Evolutionary conservation across 1,140 invertebrate species (phyloP), one percentile per base, ranked within the genome.

Genomic region (Sminthurinus signatus): DNA sequence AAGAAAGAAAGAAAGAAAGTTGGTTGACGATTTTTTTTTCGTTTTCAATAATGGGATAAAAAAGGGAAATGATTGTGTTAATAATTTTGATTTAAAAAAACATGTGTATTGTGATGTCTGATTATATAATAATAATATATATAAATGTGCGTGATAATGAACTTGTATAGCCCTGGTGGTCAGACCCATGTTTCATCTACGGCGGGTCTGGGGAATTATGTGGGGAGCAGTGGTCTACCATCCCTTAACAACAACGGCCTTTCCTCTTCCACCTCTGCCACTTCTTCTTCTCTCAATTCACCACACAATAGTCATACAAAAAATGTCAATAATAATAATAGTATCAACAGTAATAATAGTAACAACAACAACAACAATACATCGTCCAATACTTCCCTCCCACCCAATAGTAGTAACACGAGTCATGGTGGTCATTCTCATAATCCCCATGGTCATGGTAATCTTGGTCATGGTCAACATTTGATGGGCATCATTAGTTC

Each of bases 401-500:
- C 54, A 2, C 32, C 44, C 25, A 59, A 25, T 27, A 42, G 46
- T 44, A 48, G 43, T 48, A 48, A 48, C 32, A 32, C 61, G 25
- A 56, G 17, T 43, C 42, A 39, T 43, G 60, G 21, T 17, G 31
- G 19, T 29, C 42, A 48, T 32, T 31, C n/a, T 25, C 25, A 48
- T 21, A 19, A 60, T n/a, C 27, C 61, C 8, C 54, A 63, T 39
- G n/a, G 12, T 23, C 54, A 56, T 56, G 25, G 29, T 31, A 42
- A n/a, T n/a, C 29, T 50, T 8, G 19, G 23, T 27, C 36, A 51
- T 21, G 61, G 52, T 27, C 67, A 68, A 19, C 51, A 64, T 52
- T 31, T 68, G 3, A 64, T 68, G 62, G 67, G 67, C 17, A 60
- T 68, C 43, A 65, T 68, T 17, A 63, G 67, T 56, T 68, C 67